A percentile compares a stretch with the other conserved stretches of the same genome.
Evolutionary conservation across 2,797 vertebrate species (phyloP).

Genomic region (Manis pentadactyla): DNA sequence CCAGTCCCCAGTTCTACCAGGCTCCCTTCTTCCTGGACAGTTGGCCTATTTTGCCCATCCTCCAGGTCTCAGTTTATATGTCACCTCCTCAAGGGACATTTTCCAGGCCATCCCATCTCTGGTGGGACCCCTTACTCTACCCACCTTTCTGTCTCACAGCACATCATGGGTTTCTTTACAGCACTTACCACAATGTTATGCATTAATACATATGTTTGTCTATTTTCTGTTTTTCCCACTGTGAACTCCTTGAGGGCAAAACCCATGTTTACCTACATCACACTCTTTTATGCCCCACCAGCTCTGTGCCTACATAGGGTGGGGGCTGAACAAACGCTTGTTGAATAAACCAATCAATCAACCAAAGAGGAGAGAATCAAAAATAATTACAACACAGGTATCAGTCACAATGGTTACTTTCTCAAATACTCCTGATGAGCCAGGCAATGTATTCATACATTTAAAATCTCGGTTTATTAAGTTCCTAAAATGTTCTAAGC

Average conservation of each 20-base stretch:
- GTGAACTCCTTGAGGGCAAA: background rate
- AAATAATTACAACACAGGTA: background rate
- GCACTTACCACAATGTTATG: background rate
- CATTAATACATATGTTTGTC: background rate
- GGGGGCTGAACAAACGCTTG: background rate
- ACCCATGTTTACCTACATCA: background rate
- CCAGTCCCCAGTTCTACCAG: background rate
- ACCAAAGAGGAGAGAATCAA: background rate
- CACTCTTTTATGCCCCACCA: background rate
- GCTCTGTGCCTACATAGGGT: background rate
- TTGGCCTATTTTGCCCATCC: background rate
- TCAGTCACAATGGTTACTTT: background rate
- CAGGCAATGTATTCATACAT: background rate
- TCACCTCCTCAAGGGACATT: background rate
- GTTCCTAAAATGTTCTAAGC: background rate
- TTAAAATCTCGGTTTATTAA: background rate
- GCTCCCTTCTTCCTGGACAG: background rate
- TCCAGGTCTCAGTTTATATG: background rate
- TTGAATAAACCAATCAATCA: background rate
- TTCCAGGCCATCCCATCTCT: background rate
- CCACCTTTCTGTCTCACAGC: background rate
- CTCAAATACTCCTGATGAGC: background rate
- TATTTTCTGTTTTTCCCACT: background rate
- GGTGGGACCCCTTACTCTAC: background rate
- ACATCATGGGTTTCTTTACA: background rate